phyloP scores from a whole-genome alignment of 2,113 vertebrate genomes.

The Brachypodius melanocephalos region DNA sequence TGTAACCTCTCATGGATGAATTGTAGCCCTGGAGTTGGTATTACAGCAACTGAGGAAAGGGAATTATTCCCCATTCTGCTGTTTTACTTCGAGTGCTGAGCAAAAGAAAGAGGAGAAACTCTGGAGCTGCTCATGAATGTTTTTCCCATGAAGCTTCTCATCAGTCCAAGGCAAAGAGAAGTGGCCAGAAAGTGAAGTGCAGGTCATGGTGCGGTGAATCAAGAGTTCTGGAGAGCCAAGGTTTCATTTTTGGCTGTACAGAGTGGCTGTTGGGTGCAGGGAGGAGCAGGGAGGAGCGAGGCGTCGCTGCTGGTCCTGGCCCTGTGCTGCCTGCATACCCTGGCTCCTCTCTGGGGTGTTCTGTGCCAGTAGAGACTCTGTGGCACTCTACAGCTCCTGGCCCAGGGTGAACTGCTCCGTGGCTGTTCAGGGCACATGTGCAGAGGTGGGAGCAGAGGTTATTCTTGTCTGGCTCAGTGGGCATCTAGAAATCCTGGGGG shows the following conservation, averaged over 20 bases:
- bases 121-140: neutral
- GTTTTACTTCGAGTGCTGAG: neutral
- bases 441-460: neutral
- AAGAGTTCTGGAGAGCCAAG: neutral
- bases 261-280: neutral
- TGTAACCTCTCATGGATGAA: neutral
- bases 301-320: neutral
- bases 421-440: neutral
- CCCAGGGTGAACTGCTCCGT: rapidly evolving
- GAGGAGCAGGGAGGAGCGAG: neutral
- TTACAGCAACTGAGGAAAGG: neutral
- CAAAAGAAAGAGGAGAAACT: neutral
- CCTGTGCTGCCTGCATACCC: neutral
- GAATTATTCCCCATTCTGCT: neutral
- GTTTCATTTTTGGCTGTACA: neutral
- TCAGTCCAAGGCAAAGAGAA: neutral
- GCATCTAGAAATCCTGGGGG: neutral
- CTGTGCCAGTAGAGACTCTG: neutral
- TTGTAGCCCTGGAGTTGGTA: neutral
- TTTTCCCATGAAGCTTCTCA: neutral
- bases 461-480: neutral
- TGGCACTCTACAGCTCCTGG: rapidly evolving
- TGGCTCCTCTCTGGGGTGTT: rapidly evolving
- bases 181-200: neutral
- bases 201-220: rapidly evolving